A percentile compares a stretch with the other conserved stretches of the same genome.
These are phyloP conservation scores for Agelaius phoeniceus DNA, from an alignment of 2,113 vertebrate genomes.

Conservation along the genomic window DNA sequence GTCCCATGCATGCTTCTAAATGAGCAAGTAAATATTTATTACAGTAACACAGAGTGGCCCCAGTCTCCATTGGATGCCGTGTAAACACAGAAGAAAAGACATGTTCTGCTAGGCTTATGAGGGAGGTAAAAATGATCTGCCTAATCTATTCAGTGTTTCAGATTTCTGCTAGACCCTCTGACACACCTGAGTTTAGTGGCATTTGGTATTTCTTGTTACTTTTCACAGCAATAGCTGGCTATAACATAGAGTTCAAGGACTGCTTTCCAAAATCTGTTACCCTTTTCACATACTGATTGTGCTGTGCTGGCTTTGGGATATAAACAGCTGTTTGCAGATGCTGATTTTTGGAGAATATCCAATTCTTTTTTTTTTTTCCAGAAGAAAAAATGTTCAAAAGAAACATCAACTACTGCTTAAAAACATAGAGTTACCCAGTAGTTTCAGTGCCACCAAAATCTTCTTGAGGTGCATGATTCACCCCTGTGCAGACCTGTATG, in stretches of 20 bases:
- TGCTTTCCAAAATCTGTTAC: background rate
- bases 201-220: background rate
- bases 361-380: background rate
- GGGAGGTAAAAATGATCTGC: background rate
- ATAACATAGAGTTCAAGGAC: background rate
- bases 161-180: background rate
- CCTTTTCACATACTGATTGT: background rate
- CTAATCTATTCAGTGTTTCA: background rate
- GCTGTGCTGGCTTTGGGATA: background rate
- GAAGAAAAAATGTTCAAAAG: background rate
- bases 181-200: background rate
- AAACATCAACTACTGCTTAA: background rate
- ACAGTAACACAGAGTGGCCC: background rate
- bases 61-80: background rate
- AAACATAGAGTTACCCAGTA: background rate
- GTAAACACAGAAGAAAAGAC: background rate
- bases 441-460: background rate
- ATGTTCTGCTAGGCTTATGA: background rate
- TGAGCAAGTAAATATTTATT: background rate
- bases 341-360: background rate
- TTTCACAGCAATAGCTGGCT: background rate
- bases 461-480: background rate
- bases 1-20: background rate
- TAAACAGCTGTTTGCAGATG: slow-evolving; percentile 22
- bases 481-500: background rate